phyloP scores from a whole-genome alignment of 2,888 invertebrate genomes.

The Drosophila hamatofila region DNA sequence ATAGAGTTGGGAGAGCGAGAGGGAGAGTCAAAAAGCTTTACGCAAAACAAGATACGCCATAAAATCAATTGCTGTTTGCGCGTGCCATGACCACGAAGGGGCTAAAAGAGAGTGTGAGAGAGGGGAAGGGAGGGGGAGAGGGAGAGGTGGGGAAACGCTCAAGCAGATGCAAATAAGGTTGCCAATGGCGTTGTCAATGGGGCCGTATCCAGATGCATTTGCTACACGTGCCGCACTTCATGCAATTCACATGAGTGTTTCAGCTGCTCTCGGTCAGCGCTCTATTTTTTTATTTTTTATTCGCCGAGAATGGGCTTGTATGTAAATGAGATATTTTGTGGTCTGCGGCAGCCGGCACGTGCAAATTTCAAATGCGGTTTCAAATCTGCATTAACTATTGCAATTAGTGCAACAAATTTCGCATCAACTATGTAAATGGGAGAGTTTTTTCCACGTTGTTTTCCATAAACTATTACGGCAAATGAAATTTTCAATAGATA shows the following conservation, averaged over 20 bases:
- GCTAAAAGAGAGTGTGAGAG: neutral
- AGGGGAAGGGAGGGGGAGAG: neutral
- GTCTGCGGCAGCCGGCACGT: slow-evolving; percentile 10
- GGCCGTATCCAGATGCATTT: slow-evolving; percentile 24
- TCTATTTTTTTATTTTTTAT: slow-evolving; percentile 6
- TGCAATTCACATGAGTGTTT: slow-evolving; percentile 75
- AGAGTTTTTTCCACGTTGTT: slow-evolving; percentile 64
- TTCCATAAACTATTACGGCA: slow-evolving; percentile 58
- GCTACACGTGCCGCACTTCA: slow-evolving; percentile 72
- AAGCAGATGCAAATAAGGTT: slow-evolving; percentile 14
- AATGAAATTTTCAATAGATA: slow-evolving; percentile 52
- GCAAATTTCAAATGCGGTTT: slow-evolving; percentile 62
- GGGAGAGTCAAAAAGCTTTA: slow-evolving; percentile 38
- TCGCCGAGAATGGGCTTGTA: slow-evolving; percentile 39
- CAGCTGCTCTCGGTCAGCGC: slow-evolving; percentile 54
- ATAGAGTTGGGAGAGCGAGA: slow-evolving; percentile 36
- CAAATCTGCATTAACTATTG: slow-evolving; percentile 81
- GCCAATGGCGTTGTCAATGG: slow-evolving; percentile 6
- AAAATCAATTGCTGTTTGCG: slow-evolving; percentile 71
- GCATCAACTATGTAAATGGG: slow-evolving; percentile 80
- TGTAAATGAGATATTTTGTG: slow-evolving; percentile 77
- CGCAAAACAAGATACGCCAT: slow-evolving; percentile 55
- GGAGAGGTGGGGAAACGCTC: neutral
- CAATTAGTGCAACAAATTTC: slow-evolving; percentile 78
- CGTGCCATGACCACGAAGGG: slow-evolving; percentile 43